Evolutionary conservation across 2,797 vertebrate species (phyloP), one percentile per base, ranked within the genome.

Genomic region (Falco novaeseelandiae): DNA sequence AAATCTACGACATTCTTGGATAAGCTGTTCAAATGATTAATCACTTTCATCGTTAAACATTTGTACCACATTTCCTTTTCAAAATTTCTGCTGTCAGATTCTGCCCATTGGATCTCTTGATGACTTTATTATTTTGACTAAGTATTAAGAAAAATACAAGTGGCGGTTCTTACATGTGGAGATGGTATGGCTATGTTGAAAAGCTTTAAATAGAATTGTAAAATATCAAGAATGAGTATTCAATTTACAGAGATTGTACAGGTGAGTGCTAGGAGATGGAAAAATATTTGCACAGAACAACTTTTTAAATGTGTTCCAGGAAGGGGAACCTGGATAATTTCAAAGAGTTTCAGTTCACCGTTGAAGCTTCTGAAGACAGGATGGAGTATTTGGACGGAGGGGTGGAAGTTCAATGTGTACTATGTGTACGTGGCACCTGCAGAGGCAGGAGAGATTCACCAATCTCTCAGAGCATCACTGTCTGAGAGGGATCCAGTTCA

Each of bases 1-100:
- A 93, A 84, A 87, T 74, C 55, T 87, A 73, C 44, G 3, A 30
- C 18, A 15, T 94, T 88, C 36, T 46, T 87, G 55, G 36, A 77
- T 90, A 94, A 92, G 10, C 52, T 73, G 83, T 89, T 92, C 29
- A 77, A 77, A 83, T 83, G 27, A 79, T 93, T 89, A 73, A 96
- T 94, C 67, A 38, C 59, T 83, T 87, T 26, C 30, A 51, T 81
- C 2, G 0, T 90, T 86, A 77, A 91, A 80, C 26, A 30, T 89
- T 88, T 87, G 62, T 69, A 67, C 51, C 27, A 52, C 32, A 70
- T 90, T 77, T 92, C 42, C 52, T 92, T 83, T 82, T 83, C 58
- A 69, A 88, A 83, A 74, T 90, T 81, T 74, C 34, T 84, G 30
- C 88, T 91, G 32, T 92, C 86, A 77, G 30, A 42, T 83, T 87